Conservation (phyloP, 1,140 invertebrate species). For the Listronotus bonariensis region DNA sequence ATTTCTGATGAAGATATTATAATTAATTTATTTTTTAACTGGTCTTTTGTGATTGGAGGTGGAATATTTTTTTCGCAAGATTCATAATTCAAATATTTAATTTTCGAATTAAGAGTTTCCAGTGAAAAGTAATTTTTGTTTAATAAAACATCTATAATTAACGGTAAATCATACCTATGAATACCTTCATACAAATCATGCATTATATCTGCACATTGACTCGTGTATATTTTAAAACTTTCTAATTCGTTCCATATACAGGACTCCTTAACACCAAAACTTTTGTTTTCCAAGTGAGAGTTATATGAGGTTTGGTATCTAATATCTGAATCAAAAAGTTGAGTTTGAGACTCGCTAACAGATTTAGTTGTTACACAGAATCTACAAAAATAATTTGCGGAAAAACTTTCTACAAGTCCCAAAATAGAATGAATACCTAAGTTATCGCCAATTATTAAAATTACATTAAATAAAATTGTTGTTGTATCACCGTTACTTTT, state of each 20-base stretch:
- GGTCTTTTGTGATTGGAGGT: not conserved
- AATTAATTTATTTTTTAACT: not conserved
- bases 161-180: not conserved
- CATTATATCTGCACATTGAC: conserved; percentile 6
- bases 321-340: conserved; percentile 3
- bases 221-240: not conserved
- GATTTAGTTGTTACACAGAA: conserved; percentile 12
- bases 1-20: conserved; percentile 1
- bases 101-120: conserved; percentile 4
- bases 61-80: not conserved
- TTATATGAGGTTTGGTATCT: not conserved
- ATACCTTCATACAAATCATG: conserved; percentile 6
- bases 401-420: conserved; percentile 14
- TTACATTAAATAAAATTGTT: conserved; percentile 1
- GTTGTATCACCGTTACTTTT: not conserved
- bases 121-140: not conserved
- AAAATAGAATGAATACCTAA: conserved; percentile 9
- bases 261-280: not conserved
- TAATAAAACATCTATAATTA: conserved; percentile 5
- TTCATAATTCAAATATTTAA: conserved; percentile 8
- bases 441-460: conserved; percentile 4
- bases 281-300: not conserved
- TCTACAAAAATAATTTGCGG: conserved; percentile 18
- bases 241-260: conserved; percentile 8
- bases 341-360: conserved; percentile 8